Conservation (phyloP, 2,888 invertebrate species). For the Torymus texanus region DNA sequence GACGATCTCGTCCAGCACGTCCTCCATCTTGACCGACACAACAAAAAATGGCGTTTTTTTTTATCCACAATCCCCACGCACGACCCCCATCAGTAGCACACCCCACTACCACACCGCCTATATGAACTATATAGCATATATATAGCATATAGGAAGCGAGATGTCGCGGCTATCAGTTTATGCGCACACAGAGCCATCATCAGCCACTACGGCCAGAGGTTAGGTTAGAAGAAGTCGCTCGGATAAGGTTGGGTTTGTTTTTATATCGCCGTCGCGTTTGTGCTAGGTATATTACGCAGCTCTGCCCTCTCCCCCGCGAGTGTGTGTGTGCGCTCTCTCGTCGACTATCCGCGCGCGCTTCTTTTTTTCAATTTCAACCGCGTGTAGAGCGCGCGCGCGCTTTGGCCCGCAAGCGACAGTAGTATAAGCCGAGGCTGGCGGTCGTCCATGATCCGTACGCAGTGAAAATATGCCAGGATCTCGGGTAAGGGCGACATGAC, state of each 20-base stretch:
- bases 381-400: constrained; percentile 5
- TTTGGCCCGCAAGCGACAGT: too few relatives aligned
- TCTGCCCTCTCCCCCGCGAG: too few relatives aligned
- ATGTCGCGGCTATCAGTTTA: constrained; percentile 26
- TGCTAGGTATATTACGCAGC: too few relatives aligned
- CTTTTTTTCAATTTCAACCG: constrained; percentile 49
- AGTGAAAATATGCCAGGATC: constrained; percentile 43
- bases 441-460: too few relatives aligned
- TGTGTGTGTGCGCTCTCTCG: not conserved
- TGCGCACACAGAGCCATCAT: not conserved
- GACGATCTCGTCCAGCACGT: constrained; percentile 87
- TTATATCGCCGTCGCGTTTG: constrained; percentile 3
- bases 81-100: too few relatives aligned
- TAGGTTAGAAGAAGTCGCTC: constrained; percentile 49
- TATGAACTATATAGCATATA: too few relatives aligned
- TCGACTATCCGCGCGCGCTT: constrained; percentile 29
- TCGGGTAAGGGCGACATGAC: constrained; percentile 25
- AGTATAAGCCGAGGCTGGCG: too few relatives aligned
- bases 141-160: not conserved
- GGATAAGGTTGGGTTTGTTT: constrained; percentile 56
- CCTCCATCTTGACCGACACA: constrained; percentile 80
- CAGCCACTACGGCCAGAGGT: constrained; percentile 16
- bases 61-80: constrained; percentile 3
- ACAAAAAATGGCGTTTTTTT: constrained; percentile 46
- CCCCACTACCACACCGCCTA: too few relatives aligned